Evolutionary conservation across 2,113 vertebrate species (phyloP).

Genomic region (Tragelaphus strepsiceros): DNA sequence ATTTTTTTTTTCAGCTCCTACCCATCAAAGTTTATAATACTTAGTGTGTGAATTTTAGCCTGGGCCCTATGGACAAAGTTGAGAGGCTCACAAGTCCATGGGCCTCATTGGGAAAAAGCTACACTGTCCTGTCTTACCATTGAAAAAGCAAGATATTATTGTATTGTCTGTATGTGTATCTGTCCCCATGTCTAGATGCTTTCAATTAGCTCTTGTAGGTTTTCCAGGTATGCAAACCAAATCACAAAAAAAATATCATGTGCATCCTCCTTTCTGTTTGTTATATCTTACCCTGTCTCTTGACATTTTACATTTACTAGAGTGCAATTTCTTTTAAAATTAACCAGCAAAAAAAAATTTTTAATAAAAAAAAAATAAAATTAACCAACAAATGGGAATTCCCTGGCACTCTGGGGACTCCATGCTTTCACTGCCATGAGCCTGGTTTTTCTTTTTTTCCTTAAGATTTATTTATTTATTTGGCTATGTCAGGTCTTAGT

Average conservation of each 20-base stretch:
- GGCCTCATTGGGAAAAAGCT: background rate
- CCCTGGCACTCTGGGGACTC: background rate
- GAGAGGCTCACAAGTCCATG: background rate
- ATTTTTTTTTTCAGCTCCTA: background rate
- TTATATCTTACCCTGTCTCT: background rate
- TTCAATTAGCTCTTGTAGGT: background rate
- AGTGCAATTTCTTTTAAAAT: background rate
- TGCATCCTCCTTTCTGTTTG: background rate
- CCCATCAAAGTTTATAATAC: background rate
- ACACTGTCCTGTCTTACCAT: background rate
- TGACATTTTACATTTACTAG: background rate
- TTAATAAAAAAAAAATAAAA: background rate
- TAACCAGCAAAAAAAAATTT: background rate
- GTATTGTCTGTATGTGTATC: background rate
- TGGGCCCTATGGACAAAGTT: background rate
- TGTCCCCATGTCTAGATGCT: background rate
- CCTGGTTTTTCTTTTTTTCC: background rate
- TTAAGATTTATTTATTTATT: background rate
- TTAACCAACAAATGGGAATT: background rate
- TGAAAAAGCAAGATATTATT: background rate
- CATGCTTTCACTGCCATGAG: background rate
- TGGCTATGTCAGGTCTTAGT: background rate
- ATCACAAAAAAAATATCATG: background rate
- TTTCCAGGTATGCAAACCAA: background rate
- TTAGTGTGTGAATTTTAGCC: background rate